These are phyloP conservation scores for Noctua pronuba DNA, from an alignment of 2,888 invertebrate genomes.

Conservation along the genomic window DNA sequence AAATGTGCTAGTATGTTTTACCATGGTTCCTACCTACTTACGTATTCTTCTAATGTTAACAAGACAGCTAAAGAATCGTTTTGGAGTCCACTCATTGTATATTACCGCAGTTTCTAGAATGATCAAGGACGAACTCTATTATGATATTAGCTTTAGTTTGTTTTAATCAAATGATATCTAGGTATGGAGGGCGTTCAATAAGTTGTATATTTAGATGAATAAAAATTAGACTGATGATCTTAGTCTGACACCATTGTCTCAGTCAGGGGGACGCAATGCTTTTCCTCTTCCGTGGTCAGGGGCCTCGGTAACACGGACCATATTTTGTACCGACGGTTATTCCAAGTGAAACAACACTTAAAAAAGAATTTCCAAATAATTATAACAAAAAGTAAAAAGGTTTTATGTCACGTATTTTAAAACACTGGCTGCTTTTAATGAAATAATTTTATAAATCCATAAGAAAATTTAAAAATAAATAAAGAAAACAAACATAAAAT, in stretches of 20 bases:
- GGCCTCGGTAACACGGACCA: not conserved
- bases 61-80: not conserved
- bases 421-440: not conserved
- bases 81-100: constrained; percentile 12
- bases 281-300: not conserved
- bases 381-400: not conserved
- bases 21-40: not conserved
- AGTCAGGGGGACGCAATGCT: not conserved
- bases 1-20: not conserved
- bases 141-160: not conserved
- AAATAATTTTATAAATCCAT: not conserved
- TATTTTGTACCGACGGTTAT: not conserved
- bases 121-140: constrained; percentile 7
- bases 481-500: not conserved
- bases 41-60: constrained; percentile 39
- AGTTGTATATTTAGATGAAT: not conserved
- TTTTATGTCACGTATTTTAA: not conserved
- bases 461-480: not conserved
- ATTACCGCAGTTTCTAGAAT: constrained; percentile 19
- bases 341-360: not conserved
- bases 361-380: not conserved
- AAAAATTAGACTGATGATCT: not conserved
- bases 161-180: constrained; percentile 12
- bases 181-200: not conserved
- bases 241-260: not conserved